Evolutionary conservation across 2,888 invertebrate genomes (phyloP).

Genomic region (Zele albiditarsus): DNA sequence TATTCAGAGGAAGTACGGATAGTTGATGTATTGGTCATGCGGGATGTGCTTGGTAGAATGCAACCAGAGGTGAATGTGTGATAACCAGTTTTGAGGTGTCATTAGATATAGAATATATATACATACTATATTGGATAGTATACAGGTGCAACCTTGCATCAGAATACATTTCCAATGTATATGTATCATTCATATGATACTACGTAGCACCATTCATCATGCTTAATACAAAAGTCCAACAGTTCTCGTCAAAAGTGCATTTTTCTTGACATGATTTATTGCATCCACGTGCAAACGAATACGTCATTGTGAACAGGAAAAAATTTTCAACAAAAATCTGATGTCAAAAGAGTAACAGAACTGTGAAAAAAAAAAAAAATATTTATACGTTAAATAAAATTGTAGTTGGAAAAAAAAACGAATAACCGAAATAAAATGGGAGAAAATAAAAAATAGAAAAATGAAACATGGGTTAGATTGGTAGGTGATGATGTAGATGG

Average conservation of each 20-base stretch:
- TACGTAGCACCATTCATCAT: background rate
- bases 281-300: background rate
- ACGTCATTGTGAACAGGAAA: background rate
- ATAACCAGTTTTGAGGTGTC: background rate
- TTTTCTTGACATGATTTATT: slow-evolving; percentile 18
- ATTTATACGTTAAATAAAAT: background rate
- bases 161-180: background rate
- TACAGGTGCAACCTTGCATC: background rate
- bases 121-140: background rate
- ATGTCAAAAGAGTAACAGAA: background rate
- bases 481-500: background rate
- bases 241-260: slow-evolving; percentile 15
- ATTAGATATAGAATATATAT: background rate
- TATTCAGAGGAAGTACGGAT: background rate
- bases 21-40: background rate
- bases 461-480: background rate
- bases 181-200: background rate
- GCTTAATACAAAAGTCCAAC: background rate
- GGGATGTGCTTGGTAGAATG: background rate
- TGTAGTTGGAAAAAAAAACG: background rate
- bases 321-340: background rate
- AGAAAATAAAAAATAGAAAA: background rate
- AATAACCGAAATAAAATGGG: background rate
- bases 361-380: background rate
- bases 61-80: background rate